These are phyloP conservation scores for Platyrinchus mystaceus DNA, from an alignment of 2,797 vertebrate genomes.

Conservation along the genomic window DNA sequence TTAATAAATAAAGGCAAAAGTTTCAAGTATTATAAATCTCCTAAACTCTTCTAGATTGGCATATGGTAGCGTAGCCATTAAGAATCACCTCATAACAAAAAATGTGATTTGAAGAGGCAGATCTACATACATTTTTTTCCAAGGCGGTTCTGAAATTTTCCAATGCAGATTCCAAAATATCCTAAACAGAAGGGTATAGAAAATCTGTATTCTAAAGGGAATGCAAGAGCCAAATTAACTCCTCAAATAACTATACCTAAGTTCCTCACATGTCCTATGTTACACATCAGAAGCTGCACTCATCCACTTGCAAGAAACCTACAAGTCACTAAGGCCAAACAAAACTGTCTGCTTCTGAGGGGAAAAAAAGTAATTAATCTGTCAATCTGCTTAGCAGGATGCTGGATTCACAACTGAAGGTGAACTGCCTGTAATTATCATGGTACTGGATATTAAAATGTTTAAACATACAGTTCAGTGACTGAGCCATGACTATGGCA, in stretches of 20 bases:
- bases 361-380: slow-evolving; percentile 56
- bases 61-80: slow-evolving; percentile 71
- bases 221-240: slow-evolving; percentile 57
- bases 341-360: slow-evolving; percentile 37
- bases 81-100: slow-evolving; percentile 68
- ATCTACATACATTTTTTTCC: slow-evolving; percentile 64
- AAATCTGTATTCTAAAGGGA: slow-evolving; percentile 66
- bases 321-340: slow-evolving; percentile 48
- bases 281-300: slow-evolving; percentile 49
- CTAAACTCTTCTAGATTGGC: slow-evolving; percentile 80
- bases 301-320: slow-evolving; percentile 46
- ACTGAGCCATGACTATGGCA: slow-evolving; percentile 29
- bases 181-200: slow-evolving; percentile 67
- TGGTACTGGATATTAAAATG: slow-evolving; percentile 20
- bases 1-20: slow-evolving; percentile 87
- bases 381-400: slow-evolving; percentile 51
- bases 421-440: slow-evolving; percentile 44
- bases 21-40: slow-evolving; percentile 80
- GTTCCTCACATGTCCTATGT: background rate
- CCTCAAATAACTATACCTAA: slow-evolving; percentile 49
- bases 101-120: slow-evolving; percentile 66
- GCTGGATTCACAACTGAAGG: slow-evolving; percentile 51
- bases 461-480: slow-evolving; percentile 44
- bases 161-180: slow-evolving; percentile 71
- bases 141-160: slow-evolving; percentile 72